Evolutionary conservation across 1,140 invertebrate species (phyloP).

Genomic region (Bombyx mori): DNA sequence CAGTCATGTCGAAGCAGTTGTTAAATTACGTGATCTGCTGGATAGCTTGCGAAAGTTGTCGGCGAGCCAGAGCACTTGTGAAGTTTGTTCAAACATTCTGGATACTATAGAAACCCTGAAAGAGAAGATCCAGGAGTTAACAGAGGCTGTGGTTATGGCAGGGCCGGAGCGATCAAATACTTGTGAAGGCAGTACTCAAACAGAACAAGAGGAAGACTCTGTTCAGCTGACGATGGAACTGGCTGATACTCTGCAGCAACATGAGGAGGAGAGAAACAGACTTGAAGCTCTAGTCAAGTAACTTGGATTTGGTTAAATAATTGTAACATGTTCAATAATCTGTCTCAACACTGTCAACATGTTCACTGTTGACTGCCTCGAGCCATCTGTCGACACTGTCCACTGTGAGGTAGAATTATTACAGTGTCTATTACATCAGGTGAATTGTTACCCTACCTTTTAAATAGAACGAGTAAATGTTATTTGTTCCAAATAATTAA

Average conservation of each 20-base stretch:
- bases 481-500: too few relatives aligned
- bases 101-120: slow-evolving; percentile 7
- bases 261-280: slow-evolving; percentile 29
- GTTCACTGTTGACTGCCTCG: too few relatives aligned
- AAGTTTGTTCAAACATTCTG: slow-evolving; percentile 11
- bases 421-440: too few relatives aligned
- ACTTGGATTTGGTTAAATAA: slow-evolving; percentile 1
- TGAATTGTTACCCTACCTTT: too few relatives aligned
- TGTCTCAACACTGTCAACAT: too few relatives aligned
- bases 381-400: too few relatives aligned
- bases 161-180: not conserved
- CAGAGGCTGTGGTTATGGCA: slow-evolving; percentile 9
- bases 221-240: slow-evolving; percentile 9
- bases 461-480: too few relatives aligned
- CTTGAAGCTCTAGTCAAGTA: slow-evolving; percentile 33
- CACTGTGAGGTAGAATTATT: too few relatives aligned
- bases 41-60: slow-evolving; percentile 3
- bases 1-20: slow-evolving; percentile 10
- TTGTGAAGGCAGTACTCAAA: not conserved
- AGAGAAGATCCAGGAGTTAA: slow-evolving; percentile 15
- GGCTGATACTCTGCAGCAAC: slow-evolving; percentile 8
- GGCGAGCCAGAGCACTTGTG: slow-evolving; percentile 10
- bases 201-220: not conserved
- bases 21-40: slow-evolving; percentile 14
- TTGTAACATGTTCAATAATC: too few relatives aligned